Conservation (phyloP, 2,888 invertebrate species). For the Epinotia bilunana region DNA sequence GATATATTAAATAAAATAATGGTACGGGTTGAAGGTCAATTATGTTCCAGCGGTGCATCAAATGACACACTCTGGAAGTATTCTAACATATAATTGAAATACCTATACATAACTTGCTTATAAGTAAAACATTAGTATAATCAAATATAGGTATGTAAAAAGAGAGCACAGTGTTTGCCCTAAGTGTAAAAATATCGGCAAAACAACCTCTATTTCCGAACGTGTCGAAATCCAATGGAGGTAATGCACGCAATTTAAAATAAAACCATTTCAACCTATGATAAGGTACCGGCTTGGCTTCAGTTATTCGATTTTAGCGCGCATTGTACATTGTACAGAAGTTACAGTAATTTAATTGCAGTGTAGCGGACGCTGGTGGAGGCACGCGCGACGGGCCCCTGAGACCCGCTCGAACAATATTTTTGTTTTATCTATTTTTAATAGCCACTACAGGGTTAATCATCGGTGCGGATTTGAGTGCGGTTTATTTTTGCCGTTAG, state of each 20-base stretch:
- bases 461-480: conserved; percentile 69
- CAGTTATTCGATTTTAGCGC: conserved; percentile 64
- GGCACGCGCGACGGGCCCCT: conserved; percentile 64
- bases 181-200: neutral
- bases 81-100: no score
- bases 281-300: conserved; percentile 50
- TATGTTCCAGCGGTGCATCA: neutral
- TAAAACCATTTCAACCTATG: conserved; percentile 44
- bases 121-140: neutral
- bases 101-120: neutral
- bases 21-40: no score
- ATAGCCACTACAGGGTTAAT: conserved; percentile 75
- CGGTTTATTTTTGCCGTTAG: conserved; percentile 56
- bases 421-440: conserved; percentile 81
- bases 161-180: neutral
- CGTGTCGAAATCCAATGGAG: conserved; percentile 13
- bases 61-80: no score
- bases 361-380: conserved; percentile 61
- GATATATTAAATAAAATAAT: no score
- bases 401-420: conserved; percentile 71
- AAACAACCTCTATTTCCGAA: neutral
- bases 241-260: conserved; percentile 27
- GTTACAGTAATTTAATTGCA: conserved; percentile 75
- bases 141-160: neutral
- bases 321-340: conserved; percentile 57